phyloP scores from a whole-genome alignment of 2,113 vertebrate species.

The Rhinolophus ferrumequinum region DNA sequence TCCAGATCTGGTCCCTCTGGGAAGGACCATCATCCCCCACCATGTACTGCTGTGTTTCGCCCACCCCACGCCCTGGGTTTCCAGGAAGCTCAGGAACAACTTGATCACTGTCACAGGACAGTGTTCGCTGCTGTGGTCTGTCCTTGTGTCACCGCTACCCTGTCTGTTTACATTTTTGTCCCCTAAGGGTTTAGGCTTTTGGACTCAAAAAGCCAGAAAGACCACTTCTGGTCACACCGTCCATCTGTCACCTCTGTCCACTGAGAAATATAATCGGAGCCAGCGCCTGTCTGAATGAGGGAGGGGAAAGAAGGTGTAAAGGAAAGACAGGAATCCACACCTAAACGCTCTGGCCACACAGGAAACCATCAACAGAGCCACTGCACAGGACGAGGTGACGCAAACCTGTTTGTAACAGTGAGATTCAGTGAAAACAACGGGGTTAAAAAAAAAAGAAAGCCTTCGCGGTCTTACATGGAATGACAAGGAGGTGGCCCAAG shows the following conservation, averaged over 20 bases:
- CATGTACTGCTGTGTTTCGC: not conserved
- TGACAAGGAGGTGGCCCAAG: not conserved
- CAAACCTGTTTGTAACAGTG: no score
- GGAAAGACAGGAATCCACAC: not conserved
- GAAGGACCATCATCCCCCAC: not conserved
- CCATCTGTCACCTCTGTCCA: not conserved
- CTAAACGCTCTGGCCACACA: not conserved
- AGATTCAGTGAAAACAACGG: not conserved
- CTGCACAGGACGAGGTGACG: accelerated
- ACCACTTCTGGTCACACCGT: not conserved
- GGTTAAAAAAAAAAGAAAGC: no score
- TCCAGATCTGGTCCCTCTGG: not conserved
- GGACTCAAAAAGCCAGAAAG: not conserved
- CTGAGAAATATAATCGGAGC: not conserved
- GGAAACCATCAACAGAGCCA: not conserved
- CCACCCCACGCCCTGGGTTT: not conserved
- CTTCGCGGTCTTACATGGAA: not conserved
- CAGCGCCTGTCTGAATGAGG: accelerated
- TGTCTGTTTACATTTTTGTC: no score
- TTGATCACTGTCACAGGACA: no score
- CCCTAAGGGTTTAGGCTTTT: not conserved
- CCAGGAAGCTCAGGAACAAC: no score
- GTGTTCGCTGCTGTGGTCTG: no score
- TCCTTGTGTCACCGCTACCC: no score
- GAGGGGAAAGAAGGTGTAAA: not conserved